Evolutionary conservation across 1,140 invertebrate genomes (phyloP).

Genomic region (Cherax quadricarinatus): DNA sequence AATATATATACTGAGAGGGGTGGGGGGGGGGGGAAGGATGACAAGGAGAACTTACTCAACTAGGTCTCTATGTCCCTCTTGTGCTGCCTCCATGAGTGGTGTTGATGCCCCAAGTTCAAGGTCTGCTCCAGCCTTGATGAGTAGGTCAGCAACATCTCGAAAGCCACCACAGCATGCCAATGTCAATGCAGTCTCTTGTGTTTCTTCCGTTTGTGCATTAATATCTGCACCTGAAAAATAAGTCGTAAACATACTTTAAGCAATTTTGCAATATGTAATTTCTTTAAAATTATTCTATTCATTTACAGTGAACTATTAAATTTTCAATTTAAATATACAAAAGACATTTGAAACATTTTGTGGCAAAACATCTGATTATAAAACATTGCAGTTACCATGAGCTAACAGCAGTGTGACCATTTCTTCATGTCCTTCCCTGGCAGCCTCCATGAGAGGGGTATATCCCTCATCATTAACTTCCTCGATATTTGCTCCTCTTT

Average conservation of each 20-base stretch:
- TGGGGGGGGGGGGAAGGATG: too few relatives aligned
- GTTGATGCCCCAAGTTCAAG: conserved; percentile 97
- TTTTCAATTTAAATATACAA: too few relatives aligned
- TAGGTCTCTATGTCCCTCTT: conserved; percentile 96
- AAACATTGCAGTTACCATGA: conserved; percentile 82
- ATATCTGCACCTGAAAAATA: conserved; percentile 88
- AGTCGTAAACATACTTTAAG: not conserved
- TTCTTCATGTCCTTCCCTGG: conserved; percentile 97
- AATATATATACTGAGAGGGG: too few relatives aligned
- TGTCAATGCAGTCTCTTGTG: conserved; percentile 97
- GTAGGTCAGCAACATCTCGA: conserved; percentile 96
- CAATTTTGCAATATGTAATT: too few relatives aligned
- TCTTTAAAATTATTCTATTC: not conserved
- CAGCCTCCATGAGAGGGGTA: conserved; percentile 99
- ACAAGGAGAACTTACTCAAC: conserved; percentile 82
- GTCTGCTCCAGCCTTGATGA: conserved; percentile 96
- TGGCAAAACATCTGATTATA: not conserved
- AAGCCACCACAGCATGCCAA: conserved; percentile 98
- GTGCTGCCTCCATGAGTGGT: conserved; percentile 98
- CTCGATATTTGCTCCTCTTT: conserved; percentile 98
- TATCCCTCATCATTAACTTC: conserved; percentile 99
- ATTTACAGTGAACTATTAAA: not conserved
- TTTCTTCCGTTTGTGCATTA: conserved; percentile 98
- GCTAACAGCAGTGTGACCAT: conserved; percentile 96
- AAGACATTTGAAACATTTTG: too few relatives aligned